Conservation (phyloP, 2,113 vertebrate species). For the Bos javanicus region DNA sequence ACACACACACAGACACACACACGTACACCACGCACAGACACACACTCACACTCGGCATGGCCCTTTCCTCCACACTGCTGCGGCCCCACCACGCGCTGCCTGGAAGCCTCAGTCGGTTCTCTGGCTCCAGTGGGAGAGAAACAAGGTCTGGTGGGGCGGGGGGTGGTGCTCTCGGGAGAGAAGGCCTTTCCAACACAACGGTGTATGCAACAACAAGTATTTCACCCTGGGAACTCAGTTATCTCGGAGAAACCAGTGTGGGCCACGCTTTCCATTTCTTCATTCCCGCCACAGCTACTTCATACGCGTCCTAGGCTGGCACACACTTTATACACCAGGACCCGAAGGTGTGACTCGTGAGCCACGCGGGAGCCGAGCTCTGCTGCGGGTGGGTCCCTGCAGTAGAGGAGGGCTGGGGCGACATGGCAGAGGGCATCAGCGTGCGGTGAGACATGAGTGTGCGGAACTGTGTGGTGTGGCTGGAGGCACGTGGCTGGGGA, state of each 20-base stretch:
- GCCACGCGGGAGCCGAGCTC: rapidly evolving
- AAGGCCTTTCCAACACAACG: neutral
- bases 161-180: too few species aligned
- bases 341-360: rapidly evolving
- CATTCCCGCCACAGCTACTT: neutral
- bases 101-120: neutral
- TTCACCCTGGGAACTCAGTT: too few species aligned
- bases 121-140: neutral
- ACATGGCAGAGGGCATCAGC: rapidly evolving
- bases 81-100: neutral
- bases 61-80: neutral
- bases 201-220: rapidly evolving
- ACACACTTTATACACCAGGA: neutral
- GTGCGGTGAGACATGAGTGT: rapidly evolving
- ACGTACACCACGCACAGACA: neutral
- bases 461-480: rapidly evolving
- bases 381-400: neutral
- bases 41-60: neutral
- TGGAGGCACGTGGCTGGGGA: rapidly evolving
- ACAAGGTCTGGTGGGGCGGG: rapidly evolving
- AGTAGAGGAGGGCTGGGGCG: rapidly evolving
- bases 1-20: neutral
- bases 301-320: rapidly evolving
- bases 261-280: neutral
- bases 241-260: neutral